phyloP scores from a whole-genome alignment of 2,888 invertebrate species.

The Dynastes tityus region DNA sequence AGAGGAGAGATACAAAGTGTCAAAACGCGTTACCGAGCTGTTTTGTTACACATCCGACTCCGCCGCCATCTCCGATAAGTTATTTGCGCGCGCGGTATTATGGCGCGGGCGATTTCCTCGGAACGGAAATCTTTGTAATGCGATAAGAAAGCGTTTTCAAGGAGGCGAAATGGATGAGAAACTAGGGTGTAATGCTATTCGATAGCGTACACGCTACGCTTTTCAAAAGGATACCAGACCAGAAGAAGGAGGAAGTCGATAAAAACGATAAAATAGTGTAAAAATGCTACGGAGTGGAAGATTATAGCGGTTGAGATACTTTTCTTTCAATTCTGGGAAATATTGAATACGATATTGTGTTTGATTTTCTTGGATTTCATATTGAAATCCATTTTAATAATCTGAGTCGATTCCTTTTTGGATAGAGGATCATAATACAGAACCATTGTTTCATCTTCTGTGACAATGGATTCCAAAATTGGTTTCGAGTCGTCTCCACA shows the following conservation, averaged over 20 bases:
- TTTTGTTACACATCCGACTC: conserved; percentile 58
- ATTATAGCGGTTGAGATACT: too few species aligned
- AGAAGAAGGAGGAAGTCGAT: neutral
- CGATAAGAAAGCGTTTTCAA: conserved; percentile 29
- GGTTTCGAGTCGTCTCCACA: too few species aligned
- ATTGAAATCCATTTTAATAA: too few species aligned
- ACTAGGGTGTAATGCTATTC: conserved; percentile 23
- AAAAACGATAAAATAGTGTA: too few species aligned
- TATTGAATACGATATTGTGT: too few species aligned
- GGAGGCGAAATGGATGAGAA: neutral
- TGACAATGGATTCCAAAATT: too few species aligned
- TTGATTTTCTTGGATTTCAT: too few species aligned
- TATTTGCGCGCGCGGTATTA: conserved; percentile 34
- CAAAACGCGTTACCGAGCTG: conserved; percentile 60
- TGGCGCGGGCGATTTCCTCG: conserved; percentile 17
- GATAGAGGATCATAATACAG: too few species aligned
- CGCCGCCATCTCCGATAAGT: conserved; percentile 53
- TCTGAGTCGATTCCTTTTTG: too few species aligned
- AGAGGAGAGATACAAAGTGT: conserved; percentile 59
- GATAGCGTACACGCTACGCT: neutral
- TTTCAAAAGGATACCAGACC: neutral
- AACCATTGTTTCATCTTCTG: too few species aligned
- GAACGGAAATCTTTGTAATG: conserved; percentile 38
- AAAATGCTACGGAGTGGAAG: too few species aligned
- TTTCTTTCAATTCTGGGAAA: too few species aligned